A percentile compares a stretch with the other conserved stretches of the same genome.
Evolutionary conservation across 2,113 vertebrate genomes (phyloP).

Genomic region (Cyphomyrus plagiostoma): DNA sequence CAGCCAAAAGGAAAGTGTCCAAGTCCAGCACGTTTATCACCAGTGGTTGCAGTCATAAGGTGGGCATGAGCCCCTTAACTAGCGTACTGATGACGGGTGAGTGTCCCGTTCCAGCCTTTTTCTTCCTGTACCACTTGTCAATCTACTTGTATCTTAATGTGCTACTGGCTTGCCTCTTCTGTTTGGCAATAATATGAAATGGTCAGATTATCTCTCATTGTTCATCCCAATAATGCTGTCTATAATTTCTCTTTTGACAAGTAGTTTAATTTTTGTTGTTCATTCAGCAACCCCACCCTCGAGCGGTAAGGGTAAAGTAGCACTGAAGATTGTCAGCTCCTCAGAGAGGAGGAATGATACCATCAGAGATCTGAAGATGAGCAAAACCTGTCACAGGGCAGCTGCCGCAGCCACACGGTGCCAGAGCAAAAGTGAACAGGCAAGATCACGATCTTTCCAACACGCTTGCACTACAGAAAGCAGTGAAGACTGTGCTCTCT

Average conservation of each 20-base stretch:
- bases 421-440: conserved; percentile 35
- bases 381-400: conserved; percentile 27
- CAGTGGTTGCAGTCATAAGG: conserved; percentile 44
- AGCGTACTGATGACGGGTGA: conserved; percentile 42
- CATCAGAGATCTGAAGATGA: conserved; percentile 28
- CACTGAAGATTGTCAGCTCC: conserved; percentile 63
- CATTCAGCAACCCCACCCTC: conserved; percentile 51
- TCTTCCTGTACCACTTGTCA: not conserved
- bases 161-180: not conserved
- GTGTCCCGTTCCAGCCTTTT: conserved; percentile 13
- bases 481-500: not conserved
- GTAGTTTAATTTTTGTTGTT: conserved; percentile 9
- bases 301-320: conserved; percentile 59
- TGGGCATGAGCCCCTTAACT: conserved; percentile 32
- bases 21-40: conserved; percentile 69
- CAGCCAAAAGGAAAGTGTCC: conserved; percentile 71
- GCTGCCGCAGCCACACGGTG: conserved; percentile 15
- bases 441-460: conserved; percentile 2
- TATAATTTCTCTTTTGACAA: not conserved
- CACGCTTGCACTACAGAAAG: not conserved
- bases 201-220: not conserved
- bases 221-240: not conserved
- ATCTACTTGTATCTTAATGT: not conserved
- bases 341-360: conserved; percentile 40
- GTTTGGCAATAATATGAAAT: not conserved